These are phyloP conservation scores for Strigamia transsilvanica DNA, from an alignment of 2,888 invertebrate genomes.

Conservation along the genomic window DNA sequence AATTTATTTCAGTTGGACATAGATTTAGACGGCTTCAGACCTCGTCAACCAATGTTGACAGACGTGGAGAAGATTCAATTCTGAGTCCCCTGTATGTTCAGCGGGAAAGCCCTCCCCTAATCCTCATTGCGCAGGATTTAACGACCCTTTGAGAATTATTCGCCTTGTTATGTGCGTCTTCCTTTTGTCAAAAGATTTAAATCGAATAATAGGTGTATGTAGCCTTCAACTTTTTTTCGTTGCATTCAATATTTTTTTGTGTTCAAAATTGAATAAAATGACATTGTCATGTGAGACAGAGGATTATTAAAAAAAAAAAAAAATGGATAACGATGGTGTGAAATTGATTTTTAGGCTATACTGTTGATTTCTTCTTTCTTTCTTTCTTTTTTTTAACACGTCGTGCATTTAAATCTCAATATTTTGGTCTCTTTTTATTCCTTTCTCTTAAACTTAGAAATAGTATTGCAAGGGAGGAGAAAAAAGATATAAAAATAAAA, in stretches of 20 bases:
- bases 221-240: not conserved
- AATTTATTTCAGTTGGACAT: not conserved
- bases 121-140: conserved; percentile 29
- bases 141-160: not conserved
- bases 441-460: not conserved
- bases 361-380: not conserved
- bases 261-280: conserved; percentile 11
- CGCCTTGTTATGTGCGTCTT: conserved; percentile 20
- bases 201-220: conserved; percentile 14
- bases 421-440: not conserved
- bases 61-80: conserved; percentile 20
- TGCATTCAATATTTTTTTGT: not conserved
- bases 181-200: conserved; percentile 12
- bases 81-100: not conserved
- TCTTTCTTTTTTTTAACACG: not conserved
- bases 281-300: conserved; percentile 21
- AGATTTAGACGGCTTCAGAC: conserved; percentile 1
- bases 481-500: conserved; percentile 20
- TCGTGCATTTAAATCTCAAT: not conserved
- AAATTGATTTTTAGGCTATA: conserved; percentile 31
- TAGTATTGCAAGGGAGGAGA: not conserved
- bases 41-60: conserved; percentile 19
- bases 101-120: not conserved
- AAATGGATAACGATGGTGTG: not conserved
- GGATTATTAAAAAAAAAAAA: conserved; percentile 5